These are phyloP conservation scores for Nixonia krombeini DNA, from an alignment of 1,140 invertebrate genomes.

Conservation along the genomic window DNA sequence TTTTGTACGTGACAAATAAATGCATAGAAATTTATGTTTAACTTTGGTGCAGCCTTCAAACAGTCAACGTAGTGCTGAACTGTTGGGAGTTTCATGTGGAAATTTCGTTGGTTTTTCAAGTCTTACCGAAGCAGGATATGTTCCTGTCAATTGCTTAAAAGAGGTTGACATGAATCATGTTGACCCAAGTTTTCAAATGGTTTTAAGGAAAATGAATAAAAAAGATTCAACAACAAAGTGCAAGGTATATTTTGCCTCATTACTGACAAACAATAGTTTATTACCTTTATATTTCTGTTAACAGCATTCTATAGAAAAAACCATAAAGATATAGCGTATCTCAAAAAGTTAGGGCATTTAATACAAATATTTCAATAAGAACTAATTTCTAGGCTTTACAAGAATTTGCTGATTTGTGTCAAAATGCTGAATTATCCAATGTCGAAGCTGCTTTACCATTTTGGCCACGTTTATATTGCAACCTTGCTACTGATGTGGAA, in stretches of 20 bases:
- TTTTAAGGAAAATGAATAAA: constrained; percentile 85
- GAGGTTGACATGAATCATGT: constrained; percentile 73
- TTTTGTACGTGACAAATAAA: too few relatives aligned
- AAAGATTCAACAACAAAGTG: constrained; percentile 89
- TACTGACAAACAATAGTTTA: neutral
- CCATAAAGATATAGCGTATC: too few relatives aligned
- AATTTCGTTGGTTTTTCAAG: constrained; percentile 80
- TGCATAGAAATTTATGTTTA: neutral
- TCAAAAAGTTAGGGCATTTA: too few relatives aligned
- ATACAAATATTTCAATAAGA: too few relatives aligned
- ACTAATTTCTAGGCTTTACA: constrained; percentile 83
- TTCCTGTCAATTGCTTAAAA: constrained; percentile 73
- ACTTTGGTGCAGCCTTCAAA: constrained; percentile 79
- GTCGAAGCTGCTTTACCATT: constrained; percentile 80
- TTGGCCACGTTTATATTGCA: constrained; percentile 84
- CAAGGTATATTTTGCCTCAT: constrained; percentile 76
- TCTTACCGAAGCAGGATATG: constrained; percentile 70
- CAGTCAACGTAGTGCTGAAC: constrained; percentile 83
- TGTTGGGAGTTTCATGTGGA: constrained; percentile 75
- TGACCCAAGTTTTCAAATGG: constrained; percentile 76
- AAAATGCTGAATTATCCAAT: constrained; percentile 73
- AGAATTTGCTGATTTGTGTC: constrained; percentile 81
- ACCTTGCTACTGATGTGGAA: constrained; percentile 82
- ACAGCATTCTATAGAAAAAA: too few relatives aligned
- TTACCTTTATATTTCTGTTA: neutral